Percentiles rank a stretch among this genome's conserved stretches.
phyloP scores from a whole-genome alignment of 1,140 invertebrate genomes.

The Neodiprion lecontei region DNA sequence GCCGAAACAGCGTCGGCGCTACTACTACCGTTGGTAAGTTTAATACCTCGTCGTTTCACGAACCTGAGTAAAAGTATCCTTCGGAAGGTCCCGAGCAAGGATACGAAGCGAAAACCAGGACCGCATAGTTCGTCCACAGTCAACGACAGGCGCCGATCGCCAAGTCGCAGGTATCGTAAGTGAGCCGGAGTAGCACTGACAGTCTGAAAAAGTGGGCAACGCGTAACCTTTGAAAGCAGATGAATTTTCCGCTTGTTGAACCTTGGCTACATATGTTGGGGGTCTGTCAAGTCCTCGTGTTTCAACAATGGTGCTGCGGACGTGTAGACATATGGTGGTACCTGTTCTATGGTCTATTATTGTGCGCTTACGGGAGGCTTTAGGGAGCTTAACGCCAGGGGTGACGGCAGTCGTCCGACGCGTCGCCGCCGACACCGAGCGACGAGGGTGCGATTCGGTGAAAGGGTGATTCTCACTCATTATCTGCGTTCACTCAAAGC shows the following conservation, averaged over 20 bases:
- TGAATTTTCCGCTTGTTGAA: conserved; percentile 58
- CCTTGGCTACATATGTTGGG: conserved; percentile 42
- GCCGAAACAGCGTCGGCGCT: conserved; percentile 54
- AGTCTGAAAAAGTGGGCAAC: conserved; percentile 39
- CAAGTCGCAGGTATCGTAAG: neutral
- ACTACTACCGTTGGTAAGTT: conserved; percentile 51
- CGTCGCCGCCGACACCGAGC: conserved; percentile 9
- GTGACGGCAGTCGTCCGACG: conserved; percentile 12
- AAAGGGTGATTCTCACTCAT: neutral
- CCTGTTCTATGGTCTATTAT: conserved; percentile 58
- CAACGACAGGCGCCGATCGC: neutral
- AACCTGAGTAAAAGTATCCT: neutral
- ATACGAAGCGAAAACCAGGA: neutral
- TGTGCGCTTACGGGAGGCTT: conserved; percentile 51
- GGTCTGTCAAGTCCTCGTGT: conserved; percentile 37
- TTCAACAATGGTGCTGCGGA: conserved; percentile 44
- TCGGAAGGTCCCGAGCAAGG: too few species aligned
- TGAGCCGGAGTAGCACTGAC: too few species aligned
- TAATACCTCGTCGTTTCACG: neutral
- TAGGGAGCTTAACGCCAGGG: conserved; percentile 47
- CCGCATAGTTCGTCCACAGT: neutral
- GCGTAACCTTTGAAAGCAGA: conserved; percentile 50
- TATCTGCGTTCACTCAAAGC: too few species aligned
- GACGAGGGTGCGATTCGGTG: neutral
- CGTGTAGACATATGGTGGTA: conserved; percentile 56